These are phyloP conservation scores for Ranitomeya imitator DNA, from an alignment of 2,113 vertebrate species.

Conservation along the genomic window DNA sequence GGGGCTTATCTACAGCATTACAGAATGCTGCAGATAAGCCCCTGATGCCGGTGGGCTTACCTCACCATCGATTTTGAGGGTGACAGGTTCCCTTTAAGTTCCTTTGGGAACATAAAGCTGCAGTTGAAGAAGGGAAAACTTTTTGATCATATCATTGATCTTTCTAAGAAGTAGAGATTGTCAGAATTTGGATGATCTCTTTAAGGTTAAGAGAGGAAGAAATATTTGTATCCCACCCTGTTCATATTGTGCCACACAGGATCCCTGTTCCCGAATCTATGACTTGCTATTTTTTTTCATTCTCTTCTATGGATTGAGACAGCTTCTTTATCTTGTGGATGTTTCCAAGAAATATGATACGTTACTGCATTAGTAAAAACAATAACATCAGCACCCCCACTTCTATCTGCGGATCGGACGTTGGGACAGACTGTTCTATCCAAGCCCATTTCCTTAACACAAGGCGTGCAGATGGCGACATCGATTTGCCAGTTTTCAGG, in stretches of 20 bases:
- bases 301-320: background rate
- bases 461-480: background rate
- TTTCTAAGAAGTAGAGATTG: too few relatives aligned
- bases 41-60: too few relatives aligned
- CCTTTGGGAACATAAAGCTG: background rate
- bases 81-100: too few relatives aligned
- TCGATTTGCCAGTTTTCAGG: background rate
- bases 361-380: background rate
- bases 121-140: background rate
- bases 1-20: too few relatives aligned
- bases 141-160: background rate
- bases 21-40: too few relatives aligned
- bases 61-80: too few relatives aligned
- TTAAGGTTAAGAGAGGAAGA: background rate
- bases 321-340: background rate
- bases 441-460: background rate
- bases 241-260: background rate
- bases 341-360: background rate
- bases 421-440: conserved; percentile 7
- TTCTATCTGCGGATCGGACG: background rate
- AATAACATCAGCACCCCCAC: background rate
- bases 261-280: background rate
- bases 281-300: background rate
- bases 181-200: too few relatives aligned
- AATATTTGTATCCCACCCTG: background rate